Evolutionary conservation across 2,888 invertebrate species (phyloP).

Genomic region (Microchrysa polita): DNA sequence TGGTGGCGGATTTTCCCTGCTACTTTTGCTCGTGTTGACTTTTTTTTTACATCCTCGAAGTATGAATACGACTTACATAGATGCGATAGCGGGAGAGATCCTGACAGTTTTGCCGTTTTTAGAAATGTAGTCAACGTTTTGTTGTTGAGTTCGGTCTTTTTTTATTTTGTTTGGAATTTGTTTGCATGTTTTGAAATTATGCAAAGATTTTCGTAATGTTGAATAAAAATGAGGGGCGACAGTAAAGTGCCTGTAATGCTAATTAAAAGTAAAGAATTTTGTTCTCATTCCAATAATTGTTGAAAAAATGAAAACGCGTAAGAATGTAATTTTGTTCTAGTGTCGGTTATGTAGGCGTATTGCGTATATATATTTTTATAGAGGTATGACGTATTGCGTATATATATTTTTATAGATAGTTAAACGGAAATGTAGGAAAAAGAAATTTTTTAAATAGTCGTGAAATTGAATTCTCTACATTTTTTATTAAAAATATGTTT

Average conservation of each 20-base stretch:
- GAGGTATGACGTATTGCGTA: too few relatives aligned
- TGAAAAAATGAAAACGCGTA: too few relatives aligned
- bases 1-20: conserved; percentile 19
- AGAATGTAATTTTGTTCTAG: too few relatives aligned
- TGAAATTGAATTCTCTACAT: too few relatives aligned
- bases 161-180: not conserved
- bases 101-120: not conserved
- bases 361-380: too few relatives aligned
- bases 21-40: not conserved
- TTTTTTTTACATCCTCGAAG: too few relatives aligned
- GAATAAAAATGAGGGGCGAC: conserved; percentile 13
- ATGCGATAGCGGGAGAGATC: not conserved
- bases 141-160: too few relatives aligned
- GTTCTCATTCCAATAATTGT: not conserved
- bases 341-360: too few relatives aligned
- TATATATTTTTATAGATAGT: too few relatives aligned
- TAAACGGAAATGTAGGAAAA: too few relatives aligned
- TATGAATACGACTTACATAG: not conserved
- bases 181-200: conserved; percentile 4
- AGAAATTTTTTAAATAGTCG: too few relatives aligned
- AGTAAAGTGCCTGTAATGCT: conserved; percentile 45
- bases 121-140: not conserved
- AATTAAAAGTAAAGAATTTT: conserved; percentile 44
- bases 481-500: too few relatives aligned
- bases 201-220: conserved; percentile 25